A percentile compares a stretch with the other conserved stretches of the same genome.
Conservation (phyloP, 2,113 vertebrate genomes). For the Marmota monax region DNA sequence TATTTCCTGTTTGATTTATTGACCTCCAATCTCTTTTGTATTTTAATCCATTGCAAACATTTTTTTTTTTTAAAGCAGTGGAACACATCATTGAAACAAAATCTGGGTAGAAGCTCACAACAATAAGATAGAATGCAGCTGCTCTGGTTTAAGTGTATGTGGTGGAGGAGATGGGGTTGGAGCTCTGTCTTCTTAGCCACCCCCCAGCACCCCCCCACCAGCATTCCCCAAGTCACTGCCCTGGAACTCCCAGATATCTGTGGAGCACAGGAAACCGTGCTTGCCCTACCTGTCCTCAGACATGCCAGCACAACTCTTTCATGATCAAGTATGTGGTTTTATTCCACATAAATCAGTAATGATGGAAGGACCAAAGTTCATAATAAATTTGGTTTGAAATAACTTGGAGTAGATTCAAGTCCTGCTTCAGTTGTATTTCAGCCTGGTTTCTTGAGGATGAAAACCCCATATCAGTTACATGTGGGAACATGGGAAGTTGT, state of each 20-base stretch:
- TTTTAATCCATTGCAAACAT: constrained; percentile 17
- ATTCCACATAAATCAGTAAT: not conserved
- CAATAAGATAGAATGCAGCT: not conserved
- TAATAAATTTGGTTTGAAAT: not conserved
- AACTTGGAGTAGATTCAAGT: not conserved
- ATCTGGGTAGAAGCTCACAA: not conserved
- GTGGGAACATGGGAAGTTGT: not conserved
- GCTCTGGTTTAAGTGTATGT: not conserved
- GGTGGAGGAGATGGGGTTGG: rapidly evolving
- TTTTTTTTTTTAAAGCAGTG: not conserved
- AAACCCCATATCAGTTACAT: not conserved
- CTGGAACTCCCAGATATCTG: not conserved
- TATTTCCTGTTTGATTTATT: constrained; percentile 6
- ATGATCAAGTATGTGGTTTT: not conserved
- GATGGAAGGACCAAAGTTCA: not conserved
- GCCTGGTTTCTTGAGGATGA: not conserved
- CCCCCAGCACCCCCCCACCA: no score
- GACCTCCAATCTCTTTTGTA: not conserved
- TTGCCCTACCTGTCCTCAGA: not conserved
- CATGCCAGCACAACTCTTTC: not conserved
- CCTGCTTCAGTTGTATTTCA: not conserved
- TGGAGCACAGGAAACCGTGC: not conserved
- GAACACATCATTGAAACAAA: not conserved
- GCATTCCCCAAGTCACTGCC: not conserved
- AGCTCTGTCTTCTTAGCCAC: not conserved